Conservation (phyloP, 2,113 vertebrate genomes). For the Siniperca knerii region DNA sequence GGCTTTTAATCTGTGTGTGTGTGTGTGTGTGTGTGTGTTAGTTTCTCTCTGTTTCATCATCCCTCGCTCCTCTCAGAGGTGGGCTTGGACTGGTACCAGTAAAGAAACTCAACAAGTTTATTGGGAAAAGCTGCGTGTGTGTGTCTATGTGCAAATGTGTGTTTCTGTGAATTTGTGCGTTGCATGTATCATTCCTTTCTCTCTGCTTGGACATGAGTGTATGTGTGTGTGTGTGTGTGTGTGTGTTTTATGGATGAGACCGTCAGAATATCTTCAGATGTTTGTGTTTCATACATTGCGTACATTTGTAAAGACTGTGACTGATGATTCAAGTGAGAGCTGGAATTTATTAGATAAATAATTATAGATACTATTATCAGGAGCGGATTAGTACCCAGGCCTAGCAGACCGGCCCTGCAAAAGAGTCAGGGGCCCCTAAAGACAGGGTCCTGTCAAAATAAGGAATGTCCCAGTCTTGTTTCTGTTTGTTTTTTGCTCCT, state of each 20-base stretch:
- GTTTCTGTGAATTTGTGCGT: not conserved
- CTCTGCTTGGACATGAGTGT: not conserved
- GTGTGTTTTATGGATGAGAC: not conserved
- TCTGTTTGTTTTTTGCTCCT: too few species aligned
- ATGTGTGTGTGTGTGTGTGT: not conserved
- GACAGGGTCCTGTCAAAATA: not conserved
- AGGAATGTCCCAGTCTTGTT: not conserved
- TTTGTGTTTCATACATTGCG: too few species aligned
- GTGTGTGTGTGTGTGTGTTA: slow-evolving; percentile 6
- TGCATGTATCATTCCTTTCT: slow-evolving; percentile 8
- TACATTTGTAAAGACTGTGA: not conserved
- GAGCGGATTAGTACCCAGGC: not conserved
- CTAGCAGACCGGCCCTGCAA: not conserved
- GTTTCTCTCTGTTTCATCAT: slow-evolving; percentile 50
- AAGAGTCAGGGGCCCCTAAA: not conserved
- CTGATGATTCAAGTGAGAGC: not conserved
- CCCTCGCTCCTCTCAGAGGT: slow-evolving; percentile 51
- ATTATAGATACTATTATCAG: not conserved
- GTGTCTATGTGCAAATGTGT: not conserved
- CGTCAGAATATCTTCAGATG: not conserved
- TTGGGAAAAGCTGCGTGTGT: slow-evolving; percentile 41
- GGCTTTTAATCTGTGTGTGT: not conserved
- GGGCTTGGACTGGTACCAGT: slow-evolving; percentile 61
- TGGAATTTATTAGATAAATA: not conserved
- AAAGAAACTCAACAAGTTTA: slow-evolving; percentile 11